Evolutionary conservation across 2,888 invertebrate genomes (phyloP), one percentile per base, ranked within the genome.

Genomic region (Ypsolopha sequella): DNA sequence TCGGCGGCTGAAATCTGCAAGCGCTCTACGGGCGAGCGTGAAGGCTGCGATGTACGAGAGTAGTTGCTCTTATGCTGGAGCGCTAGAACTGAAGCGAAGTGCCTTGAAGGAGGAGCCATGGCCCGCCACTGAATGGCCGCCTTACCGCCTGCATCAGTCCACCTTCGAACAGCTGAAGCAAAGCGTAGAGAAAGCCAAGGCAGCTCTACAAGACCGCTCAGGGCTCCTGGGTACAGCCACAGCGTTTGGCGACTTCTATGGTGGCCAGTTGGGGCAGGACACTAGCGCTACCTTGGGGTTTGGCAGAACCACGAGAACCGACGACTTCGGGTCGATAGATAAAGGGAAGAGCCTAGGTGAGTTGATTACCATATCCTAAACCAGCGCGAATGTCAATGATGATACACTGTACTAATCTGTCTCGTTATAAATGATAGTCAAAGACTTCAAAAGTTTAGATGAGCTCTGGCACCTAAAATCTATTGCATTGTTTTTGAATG

Each of bases 101-200:
- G 89, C 91, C 56, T 68, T 87, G 46, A 82, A 85, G 57, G 88
- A 84, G 63, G 88, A 84, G 59, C 87, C 82, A 47, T 90, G 90
- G 78, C 89, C 91, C 6, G 87, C 91, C 0, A 74, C 89, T 52
- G 92, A 92, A 73, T 92, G 92, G 92, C 91, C 92, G 0, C 89
- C 90, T 0, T 95, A 95, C 76, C 90, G 95, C 47, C 92, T 95
- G 54, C 93, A 93, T 71, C 94, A 94, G 64, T 94, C 94, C 57
- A 95, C 95, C 9, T 95, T 95, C 86, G 95, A 95, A 68, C 95
- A 95, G 72, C 82, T 95, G 56, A 95, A 95, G 66, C 95, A 95
- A 73, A 95, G 95, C 66, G 95, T 95, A 44, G 95, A 95, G 71
- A 95, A 95, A 70, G 95, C 95, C 44, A 95, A 95, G 71, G 95